Base-by-base conservation (phyloP, 2,888 invertebrate genomes). In the Sinopyrophorus schimmeli region DNA sequence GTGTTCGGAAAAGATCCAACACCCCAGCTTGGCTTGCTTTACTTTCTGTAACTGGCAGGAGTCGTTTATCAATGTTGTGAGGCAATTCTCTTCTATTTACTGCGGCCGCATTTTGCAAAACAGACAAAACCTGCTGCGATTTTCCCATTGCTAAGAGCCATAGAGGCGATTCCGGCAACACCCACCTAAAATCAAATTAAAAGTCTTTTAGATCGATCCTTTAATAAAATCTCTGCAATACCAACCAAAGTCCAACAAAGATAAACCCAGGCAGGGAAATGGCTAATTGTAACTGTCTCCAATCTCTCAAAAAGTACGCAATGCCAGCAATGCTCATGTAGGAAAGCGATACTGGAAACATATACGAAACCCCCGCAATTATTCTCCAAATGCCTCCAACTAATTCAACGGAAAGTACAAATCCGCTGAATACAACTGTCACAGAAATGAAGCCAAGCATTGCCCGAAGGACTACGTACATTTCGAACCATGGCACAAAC, bases 351-450 rank as follows among this genome's bases (percentile, higher is more conserved):
- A 89, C 79, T 49, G 89, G 89, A 69, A 89, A 87, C 63, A 89
- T 80, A 70, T 88, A 89, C 60, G 86, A 87, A 49, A 89, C 86
- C 42, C 89, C 89, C 1, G 88, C 84, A 46, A 89, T 83, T 2
- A 87, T 88, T 52, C 88, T 79, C 87, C 88, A 88, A 59, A 85
- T 83, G 1, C 88, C 87, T 10, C 87, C 87, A 2, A 89, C 87
- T 42, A 87, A 74, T 69, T 89, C 89, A 60, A 89, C 86, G 21
- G 87, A 83, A 20, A 90, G 75, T 3, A 90, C 89, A 61, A 90
- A 87, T 15, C 86, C 87, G 23, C 88, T 84, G 69, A 89, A 87
- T 14, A 89, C 89, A 32, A 89, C 84, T 10, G 89, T 87, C n/a
- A 89, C 87, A 1, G 86, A 87, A 7, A 87, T 84, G 58, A 86